These are phyloP conservation scores for Saccostrea echinata DNA, from an alignment of 1,140 invertebrate species.

Conservation along the genomic window DNA sequence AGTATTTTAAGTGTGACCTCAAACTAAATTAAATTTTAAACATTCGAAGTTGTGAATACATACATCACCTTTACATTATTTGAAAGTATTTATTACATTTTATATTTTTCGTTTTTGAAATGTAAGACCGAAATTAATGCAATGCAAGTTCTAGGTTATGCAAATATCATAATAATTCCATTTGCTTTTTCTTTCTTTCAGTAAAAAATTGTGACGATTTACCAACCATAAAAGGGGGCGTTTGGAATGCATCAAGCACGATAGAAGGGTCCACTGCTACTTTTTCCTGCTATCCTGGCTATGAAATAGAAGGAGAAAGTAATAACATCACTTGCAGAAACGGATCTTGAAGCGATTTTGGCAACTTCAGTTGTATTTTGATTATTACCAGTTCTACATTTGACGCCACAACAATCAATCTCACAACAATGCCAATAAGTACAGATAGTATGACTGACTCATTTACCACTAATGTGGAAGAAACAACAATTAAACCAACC, in stretches of 20 bases:
- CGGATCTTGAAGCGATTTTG: not conserved
- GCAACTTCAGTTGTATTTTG: not conserved
- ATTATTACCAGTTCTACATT: not conserved
- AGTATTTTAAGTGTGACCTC: not conserved
- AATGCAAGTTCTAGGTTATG: too few species aligned
- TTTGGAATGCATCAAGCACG: slow-evolving; percentile 24
- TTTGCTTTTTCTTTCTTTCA: not conserved
- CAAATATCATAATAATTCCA: too few species aligned
- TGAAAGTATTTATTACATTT: too few species aligned
- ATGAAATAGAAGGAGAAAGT: slow-evolving; percentile 4
- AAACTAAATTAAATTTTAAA: too few species aligned
- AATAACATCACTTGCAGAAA: not conserved
- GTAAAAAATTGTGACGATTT: slow-evolving; percentile 12
- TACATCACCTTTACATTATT: too few species aligned
- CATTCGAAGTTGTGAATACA: too few species aligned
- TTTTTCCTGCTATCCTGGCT: not conserved
- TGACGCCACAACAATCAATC: not conserved
- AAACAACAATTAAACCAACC: not conserved
- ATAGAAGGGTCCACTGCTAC: slow-evolving; percentile 7
- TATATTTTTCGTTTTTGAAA: too few species aligned
- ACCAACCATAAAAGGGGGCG: not conserved
- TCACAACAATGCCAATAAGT: not conserved
- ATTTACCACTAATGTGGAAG: not conserved
- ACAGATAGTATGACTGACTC: not conserved
- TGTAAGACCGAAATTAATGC: too few species aligned